Evolutionary conservation across 1,140 invertebrate genomes (phyloP).

Genomic region (Pissodes strobi): DNA sequence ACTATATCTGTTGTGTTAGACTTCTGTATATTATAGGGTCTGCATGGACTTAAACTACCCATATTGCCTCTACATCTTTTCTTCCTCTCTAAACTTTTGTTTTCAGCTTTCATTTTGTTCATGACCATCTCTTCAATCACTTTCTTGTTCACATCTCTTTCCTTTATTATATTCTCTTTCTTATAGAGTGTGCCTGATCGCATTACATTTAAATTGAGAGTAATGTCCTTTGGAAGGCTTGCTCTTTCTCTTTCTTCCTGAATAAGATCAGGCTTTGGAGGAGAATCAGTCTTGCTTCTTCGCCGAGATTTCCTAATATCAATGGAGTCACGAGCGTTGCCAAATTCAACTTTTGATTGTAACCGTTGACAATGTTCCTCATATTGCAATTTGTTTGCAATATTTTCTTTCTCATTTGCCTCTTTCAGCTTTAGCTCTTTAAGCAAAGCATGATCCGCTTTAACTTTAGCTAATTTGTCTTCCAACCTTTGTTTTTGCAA

Average conservation of each 20-base stretch:
- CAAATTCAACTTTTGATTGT: slow-evolving; percentile 72
- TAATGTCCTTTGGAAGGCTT: slow-evolving; percentile 31
- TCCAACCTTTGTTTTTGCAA: slow-evolving; percentile 42
- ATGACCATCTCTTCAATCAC: slow-evolving; percentile 73
- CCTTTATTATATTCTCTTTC: slow-evolving; percentile 53
- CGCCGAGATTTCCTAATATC: slow-evolving; percentile 69
- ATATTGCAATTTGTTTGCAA: slow-evolving; percentile 59
- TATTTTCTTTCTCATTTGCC: slow-evolving; percentile 23
- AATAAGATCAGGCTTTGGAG: slow-evolving; percentile 55
- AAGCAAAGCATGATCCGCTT: slow-evolving; percentile 44
- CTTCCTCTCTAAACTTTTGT: slow-evolving; percentile 58
- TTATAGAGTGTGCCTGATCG: slow-evolving; percentile 45
- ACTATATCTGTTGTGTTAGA: slow-evolving; percentile 46
- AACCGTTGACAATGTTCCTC: slow-evolving; percentile 69
- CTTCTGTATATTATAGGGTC: slow-evolving; percentile 46
- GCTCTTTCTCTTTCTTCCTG: slow-evolving; percentile 56
- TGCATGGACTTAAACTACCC: slow-evolving; percentile 33
- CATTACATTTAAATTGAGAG: slow-evolving; percentile 33
- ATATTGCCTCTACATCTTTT: slow-evolving; percentile 39
- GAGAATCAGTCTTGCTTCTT: slow-evolving; percentile 56
- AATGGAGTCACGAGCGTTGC: slow-evolving; percentile 71
- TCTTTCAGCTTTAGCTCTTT: slow-evolving; percentile 22
- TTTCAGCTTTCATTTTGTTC: slow-evolving; percentile 73
- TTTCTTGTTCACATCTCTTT: slow-evolving; percentile 52
- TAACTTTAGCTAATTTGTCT: slow-evolving; percentile 46